Evolutionary conservation across 1,140 invertebrate species (phyloP), one percentile per base, ranked within the genome.

Genomic region (Uloborus diversus): DNA sequence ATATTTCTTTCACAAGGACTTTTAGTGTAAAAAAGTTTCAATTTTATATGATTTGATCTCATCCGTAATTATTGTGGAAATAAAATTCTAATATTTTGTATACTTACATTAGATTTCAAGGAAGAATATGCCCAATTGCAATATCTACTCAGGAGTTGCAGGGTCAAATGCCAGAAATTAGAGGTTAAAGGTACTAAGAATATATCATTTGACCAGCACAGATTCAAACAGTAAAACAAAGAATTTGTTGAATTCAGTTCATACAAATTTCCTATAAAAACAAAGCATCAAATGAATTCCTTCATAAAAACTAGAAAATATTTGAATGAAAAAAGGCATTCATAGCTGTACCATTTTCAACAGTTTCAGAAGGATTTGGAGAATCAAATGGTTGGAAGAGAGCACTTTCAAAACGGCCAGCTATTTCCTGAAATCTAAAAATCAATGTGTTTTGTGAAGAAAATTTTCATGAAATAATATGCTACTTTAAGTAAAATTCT

Each of bases 161-260:
- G 86, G 57, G 90, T 93, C 5, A 97, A 88, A 86, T 96, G 96
- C 91, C 93, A 96, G 87, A 96, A 96, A 84, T 93, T 87, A 82
- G 93, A 91, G 82, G 91, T 89, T 1, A 96, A 85, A 64, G 92
- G 91, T 4, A 88, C 85, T 33, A 96, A 87, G 86, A 91, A 96
- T 2, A 96, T 88, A 20, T 92, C 91, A 20, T 92, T 88, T 0
- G 89, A 87, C 93, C 94, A 96, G 85, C 93, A 93, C 11, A 88
- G 88, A 49, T 88, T 83, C 25, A 95, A 80, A 83, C 89, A 86
- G 84, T 37, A 87, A 89, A 90, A 92, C 61, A 88, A 87, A 23
- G 85, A 86, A 80, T 85, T 81, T 1, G 90, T 90, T 35, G 88
- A 85, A 82, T 87, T 85, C 25, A 83, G 73, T 35, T 81, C 76